These are phyloP conservation scores for Trypoxylon attenuatum DNA, from an alignment of 2,888 invertebrate genomes.

Conservation along the genomic window DNA sequence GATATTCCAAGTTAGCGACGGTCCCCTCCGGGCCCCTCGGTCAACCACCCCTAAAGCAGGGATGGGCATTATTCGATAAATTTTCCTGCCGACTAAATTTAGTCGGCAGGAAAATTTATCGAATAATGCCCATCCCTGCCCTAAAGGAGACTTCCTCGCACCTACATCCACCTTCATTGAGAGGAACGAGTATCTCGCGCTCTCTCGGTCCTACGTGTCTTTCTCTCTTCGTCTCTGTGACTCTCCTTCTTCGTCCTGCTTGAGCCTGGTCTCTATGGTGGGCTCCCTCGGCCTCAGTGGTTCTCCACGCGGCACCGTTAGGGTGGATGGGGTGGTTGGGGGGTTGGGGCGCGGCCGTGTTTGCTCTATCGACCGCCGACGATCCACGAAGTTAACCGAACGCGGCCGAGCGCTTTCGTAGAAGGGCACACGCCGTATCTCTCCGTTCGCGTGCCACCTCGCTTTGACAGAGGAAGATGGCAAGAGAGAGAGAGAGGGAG, in stretches of 20 bases:
- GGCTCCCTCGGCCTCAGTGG: conserved; percentile 43
- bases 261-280: conserved; percentile 8
- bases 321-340: no score
- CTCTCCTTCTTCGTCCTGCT: conserved; percentile 22
- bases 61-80: no score
- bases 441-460: conserved; percentile 49
- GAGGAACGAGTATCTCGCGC: conserved; percentile 6
- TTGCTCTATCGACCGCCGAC: conserved; percentile 75
- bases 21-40: conserved; percentile 40
- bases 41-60: conserved; percentile 21
- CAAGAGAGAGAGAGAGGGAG: neutral
- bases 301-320: no score
- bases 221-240: conserved; percentile 6
- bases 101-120: no score
- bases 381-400: conserved; percentile 69
- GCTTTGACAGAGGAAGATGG: neutral
- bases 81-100: no score
- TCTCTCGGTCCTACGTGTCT: conserved; percentile 16
- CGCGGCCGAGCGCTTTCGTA: conserved; percentile 59
- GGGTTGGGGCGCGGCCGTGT: conserved; percentile 75
- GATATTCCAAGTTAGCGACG: conserved; percentile 62
- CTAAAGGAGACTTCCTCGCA: conserved; percentile 16
- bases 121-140: no score
- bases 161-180: conserved; percentile 30
- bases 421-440: conserved; percentile 54